Conservation (phyloP, 1,140 invertebrate genomes). For the Meloidogyne exigua region DNA sequence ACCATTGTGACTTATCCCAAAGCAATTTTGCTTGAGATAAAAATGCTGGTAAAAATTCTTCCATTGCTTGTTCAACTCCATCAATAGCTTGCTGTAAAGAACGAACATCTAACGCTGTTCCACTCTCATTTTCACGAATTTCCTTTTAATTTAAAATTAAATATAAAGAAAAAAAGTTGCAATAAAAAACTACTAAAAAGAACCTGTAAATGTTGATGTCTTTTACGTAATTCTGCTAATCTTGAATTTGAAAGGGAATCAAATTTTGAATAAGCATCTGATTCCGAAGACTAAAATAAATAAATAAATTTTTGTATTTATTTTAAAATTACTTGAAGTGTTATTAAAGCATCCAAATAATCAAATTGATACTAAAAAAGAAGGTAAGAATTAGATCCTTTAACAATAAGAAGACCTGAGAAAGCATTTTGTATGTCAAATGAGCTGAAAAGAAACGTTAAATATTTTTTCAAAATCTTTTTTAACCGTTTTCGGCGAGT, state of each 20-base stretch:
- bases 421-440: constrained; percentile 91
- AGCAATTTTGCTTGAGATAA: constrained; percentile 83
- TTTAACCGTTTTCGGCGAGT: constrained; percentile 83
- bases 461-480: not conserved
- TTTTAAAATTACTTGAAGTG: constrained; percentile 72
- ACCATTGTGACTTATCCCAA: constrained; percentile 94
- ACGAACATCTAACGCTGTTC: constrained; percentile 8
- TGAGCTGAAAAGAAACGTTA: constrained; percentile 66
- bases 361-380: constrained; percentile 72
- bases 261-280: constrained; percentile 93
- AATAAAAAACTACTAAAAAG: constrained; percentile 15
- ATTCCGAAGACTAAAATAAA: constrained; percentile 75
- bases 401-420: constrained; percentile 71
- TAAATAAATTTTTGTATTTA: not conserved
- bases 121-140: constrained; percentile 39
- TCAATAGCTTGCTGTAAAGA: constrained; percentile 45
- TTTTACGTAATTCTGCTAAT: constrained; percentile 85
- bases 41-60: constrained; percentile 76
- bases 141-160: constrained; percentile 31
- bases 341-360: constrained; percentile 85
- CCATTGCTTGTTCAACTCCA: constrained; percentile 39
- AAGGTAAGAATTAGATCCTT: not conserved
- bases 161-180: too few relatives aligned
- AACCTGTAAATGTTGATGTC: constrained; percentile 81
- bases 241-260: constrained; percentile 89